Evolutionary conservation across 64 coral and sea anemone species (phyloP), one percentile per base, ranked within the genome.

Genomic region (Actinia tenebrosa): DNA sequence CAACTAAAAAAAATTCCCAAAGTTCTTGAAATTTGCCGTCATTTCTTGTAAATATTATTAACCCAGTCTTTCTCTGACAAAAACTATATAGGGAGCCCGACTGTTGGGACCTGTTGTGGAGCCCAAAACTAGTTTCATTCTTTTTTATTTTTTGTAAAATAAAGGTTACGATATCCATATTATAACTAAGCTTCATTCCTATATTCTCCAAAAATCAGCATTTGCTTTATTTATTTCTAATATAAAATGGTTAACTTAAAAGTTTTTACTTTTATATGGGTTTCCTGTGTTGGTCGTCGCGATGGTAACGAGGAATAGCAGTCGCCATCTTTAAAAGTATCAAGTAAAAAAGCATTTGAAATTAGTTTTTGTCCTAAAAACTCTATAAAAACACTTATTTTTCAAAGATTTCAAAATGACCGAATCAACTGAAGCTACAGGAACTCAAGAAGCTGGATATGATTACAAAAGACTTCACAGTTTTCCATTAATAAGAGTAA

Each of bases 381-480:
- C 69, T 9, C 69, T 3, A 14, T n/a, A 15, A 81, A 17, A 22
- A 81, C 85, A 62, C n/a, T 52, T 18, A 46, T n/a, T 20, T 58
- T 45, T 3, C 10, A 37, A 87, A 77, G 20, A 13, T 46, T 19
- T 80, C 45, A 83, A 58, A 50, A 85, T 91, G 83, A 92, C 86
- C 80, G 96, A 94, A 88, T 92, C 77, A 83, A 84, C 87, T 19
- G 93, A 89, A 92, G 85, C 83, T 9, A 63, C 87, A 77, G 80
- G 82, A 46, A 79, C 89, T 60, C 89, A 92, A 64, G 96, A 98
- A 23, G 88, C 58, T 71, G 96, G 96, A 90, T 98, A 98, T 84
- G 96, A 98, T 84, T 95, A 98, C 83, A 98, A 98, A 92, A 83
- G 96, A 60, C 90, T 98, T 80, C 96, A 98, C 90, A 98, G 96